Percentiles rank a stretch among this genome's conserved stretches.
These are phyloP conservation scores for Aphelenchoides besseyi DNA, from an alignment of 1,140 invertebrate species.

Conservation along the genomic window DNA sequence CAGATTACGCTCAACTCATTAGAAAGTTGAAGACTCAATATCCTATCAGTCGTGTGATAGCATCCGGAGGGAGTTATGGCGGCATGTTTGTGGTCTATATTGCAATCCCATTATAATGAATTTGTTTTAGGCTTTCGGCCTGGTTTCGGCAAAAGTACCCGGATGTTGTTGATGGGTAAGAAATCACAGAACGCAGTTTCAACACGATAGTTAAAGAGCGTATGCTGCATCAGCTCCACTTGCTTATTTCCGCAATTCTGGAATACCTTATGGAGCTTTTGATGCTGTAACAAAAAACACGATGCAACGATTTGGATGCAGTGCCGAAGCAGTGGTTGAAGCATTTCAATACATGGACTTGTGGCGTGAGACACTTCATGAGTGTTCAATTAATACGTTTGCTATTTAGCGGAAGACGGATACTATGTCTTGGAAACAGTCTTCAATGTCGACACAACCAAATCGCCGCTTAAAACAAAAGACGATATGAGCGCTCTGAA, in stretches of 20 bases:
- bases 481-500: not conserved
- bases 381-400: too few species aligned
- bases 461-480: conserved; percentile 65
- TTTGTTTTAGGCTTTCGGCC: too few species aligned
- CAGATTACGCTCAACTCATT: conserved; percentile 12
- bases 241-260: conserved; percentile 76
- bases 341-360: not conserved
- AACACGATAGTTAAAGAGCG: too few species aligned
- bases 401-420: too few species aligned
- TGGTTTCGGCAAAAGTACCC: conserved; percentile 96
- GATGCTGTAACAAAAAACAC: conserved; percentile 75
- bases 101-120: too few species aligned
- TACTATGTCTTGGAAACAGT: too few species aligned
- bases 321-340: conserved; percentile 71
- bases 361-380: not conserved
- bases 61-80: conserved; percentile 79
- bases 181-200: too few species aligned
- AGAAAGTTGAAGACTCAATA: conserved; percentile 78
- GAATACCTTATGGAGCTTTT: conserved; percentile 75
- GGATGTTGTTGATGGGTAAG: conserved; percentile 75
- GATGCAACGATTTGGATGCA: conserved; percentile 70
- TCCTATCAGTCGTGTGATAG: conserved; percentile 74
- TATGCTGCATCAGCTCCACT: conserved; percentile 72
- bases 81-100: conserved; percentile 95
- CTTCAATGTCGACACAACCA: conserved; percentile 74